Conservation (phyloP, 2,888 invertebrate genomes). For the Tethea ocularis region DNA sequence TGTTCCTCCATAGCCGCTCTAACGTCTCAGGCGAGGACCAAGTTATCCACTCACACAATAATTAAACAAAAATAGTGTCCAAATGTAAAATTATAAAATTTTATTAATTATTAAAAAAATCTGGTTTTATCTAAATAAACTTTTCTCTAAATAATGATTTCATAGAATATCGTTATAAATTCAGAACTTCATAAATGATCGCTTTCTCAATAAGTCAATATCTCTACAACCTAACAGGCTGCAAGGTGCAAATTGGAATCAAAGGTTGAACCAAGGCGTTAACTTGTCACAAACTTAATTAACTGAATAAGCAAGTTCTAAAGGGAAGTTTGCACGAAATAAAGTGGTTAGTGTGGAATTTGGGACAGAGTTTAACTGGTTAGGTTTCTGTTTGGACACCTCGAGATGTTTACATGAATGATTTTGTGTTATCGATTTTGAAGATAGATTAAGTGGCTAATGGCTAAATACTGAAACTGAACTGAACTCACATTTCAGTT, state of each 20-base stretch:
- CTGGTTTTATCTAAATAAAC: too few species aligned
- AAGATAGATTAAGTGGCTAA: not conserved
- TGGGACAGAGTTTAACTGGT: not conserved
- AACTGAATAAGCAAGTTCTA: slow-evolving; percentile 18
- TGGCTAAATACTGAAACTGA: too few species aligned
- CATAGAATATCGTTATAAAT: too few species aligned
- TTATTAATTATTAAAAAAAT: too few species aligned
- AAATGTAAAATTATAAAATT: too few species aligned
- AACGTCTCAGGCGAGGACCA: too few species aligned
- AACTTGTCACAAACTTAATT: slow-evolving; percentile 30
- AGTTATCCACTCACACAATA: too few species aligned
- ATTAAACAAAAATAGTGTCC: too few species aligned
- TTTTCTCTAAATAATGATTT: too few species aligned
- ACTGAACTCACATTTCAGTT: too few species aligned
- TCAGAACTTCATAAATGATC: not conserved
- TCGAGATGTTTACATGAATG: slow-evolving; percentile 11
- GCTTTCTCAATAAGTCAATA: not conserved
- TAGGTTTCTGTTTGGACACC: slow-evolving; percentile 6
- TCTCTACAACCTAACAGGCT: slow-evolving; percentile 1
- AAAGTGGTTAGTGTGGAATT: slow-evolving; percentile 13
- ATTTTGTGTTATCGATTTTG: not conserved
- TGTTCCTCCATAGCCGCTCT: too few species aligned
- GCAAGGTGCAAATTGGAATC: slow-evolving; percentile 6
- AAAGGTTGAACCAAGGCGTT: slow-evolving; percentile 9
- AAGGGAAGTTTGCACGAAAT: slow-evolving; percentile 17